Conservation (phyloP, 1,140 invertebrate species). For the Catajapyx aquilonaris region DNA sequence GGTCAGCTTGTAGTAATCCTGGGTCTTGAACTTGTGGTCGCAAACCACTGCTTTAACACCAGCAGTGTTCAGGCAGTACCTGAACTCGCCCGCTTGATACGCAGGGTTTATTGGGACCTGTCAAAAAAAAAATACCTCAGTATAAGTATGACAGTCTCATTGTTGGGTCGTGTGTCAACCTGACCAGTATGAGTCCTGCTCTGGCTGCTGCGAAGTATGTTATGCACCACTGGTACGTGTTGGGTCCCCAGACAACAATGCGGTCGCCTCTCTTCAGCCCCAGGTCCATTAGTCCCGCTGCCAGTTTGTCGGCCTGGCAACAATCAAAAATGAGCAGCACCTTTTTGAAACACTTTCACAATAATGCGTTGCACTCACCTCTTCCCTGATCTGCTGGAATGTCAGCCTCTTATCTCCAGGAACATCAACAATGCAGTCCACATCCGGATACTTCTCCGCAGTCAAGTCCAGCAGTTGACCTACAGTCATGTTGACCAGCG, state of each 20-base stretch:
- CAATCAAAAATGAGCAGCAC: too few species aligned
- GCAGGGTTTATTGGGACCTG: constrained; percentile 67
- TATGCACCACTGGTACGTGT: constrained; percentile 61
- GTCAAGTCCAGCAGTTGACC: too few species aligned
- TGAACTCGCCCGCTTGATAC: constrained; percentile 52
- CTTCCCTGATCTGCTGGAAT: too few species aligned
- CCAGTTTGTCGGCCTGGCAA: constrained; percentile 48
- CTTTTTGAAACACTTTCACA: too few species aligned
- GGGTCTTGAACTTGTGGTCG: constrained; percentile 36
- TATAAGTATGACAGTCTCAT: too few species aligned
- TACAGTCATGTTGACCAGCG: too few species aligned
- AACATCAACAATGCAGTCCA: too few species aligned
- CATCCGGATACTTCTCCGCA: too few species aligned
- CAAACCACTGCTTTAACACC: constrained; percentile 46
- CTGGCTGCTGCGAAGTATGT: constrained; percentile 53
- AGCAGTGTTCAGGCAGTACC: constrained; percentile 60
- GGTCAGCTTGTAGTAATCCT: constrained; percentile 51
- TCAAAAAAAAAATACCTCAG: background rate
- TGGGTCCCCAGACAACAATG: constrained; percentile 75
- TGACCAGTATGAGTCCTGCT: constrained; percentile 59
- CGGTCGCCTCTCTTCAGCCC: constrained; percentile 61
- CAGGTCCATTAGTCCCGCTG: constrained; percentile 50
- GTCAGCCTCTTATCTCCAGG: too few species aligned
- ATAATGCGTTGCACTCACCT: too few species aligned
- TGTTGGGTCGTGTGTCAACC: constrained; percentile 14